A percentile compares a stretch with the other conserved stretches of the same genome.
Conservation (phyloP, 2,797 vertebrate genomes). For the Novumbra hubbsi region DNA sequence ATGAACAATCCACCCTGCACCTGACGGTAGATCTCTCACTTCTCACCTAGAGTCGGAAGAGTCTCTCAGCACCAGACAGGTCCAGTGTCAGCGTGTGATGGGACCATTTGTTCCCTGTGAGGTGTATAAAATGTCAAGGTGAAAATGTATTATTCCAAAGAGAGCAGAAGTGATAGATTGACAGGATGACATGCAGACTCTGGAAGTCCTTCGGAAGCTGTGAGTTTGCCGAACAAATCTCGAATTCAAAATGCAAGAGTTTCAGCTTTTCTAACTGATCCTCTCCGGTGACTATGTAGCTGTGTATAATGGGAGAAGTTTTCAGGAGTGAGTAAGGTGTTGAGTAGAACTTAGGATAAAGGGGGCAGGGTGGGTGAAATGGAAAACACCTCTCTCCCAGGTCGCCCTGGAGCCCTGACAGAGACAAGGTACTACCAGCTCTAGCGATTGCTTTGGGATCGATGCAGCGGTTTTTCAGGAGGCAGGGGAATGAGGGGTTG, state of each 20-base stretch:
- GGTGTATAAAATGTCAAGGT: conserved; percentile 24
- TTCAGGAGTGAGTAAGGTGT: background rate
- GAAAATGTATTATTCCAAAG: conserved; percentile 3
- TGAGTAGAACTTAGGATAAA: background rate
- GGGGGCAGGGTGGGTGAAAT: background rate
- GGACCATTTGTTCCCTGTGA: conserved; percentile 20
- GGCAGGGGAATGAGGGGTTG: background rate
- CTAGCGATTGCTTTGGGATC: background rate
- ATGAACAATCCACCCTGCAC: conserved; percentile 15
- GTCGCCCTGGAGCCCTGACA: background rate
- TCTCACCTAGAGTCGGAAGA: conserved; percentile 12
- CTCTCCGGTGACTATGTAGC: background rate
- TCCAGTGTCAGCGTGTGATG: background rate
- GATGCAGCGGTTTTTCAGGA: conserved; percentile 17
- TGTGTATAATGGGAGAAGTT: conserved; percentile 11
- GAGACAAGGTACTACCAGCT: conserved; percentile 1
- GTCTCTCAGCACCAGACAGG: background rate
- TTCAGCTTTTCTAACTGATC: background rate
- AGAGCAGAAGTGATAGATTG: conserved; percentile 16
- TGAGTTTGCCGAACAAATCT: conserved; percentile 9
- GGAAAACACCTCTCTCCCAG: background rate
- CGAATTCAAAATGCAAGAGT: background rate
- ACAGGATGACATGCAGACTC: conserved; percentile 19
- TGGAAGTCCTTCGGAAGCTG: conserved; percentile 11
- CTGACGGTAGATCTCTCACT: conserved; percentile 29